Conservation (phyloP, 2,888 invertebrate genomes). For the Alloscopus bannaensis region DNA sequence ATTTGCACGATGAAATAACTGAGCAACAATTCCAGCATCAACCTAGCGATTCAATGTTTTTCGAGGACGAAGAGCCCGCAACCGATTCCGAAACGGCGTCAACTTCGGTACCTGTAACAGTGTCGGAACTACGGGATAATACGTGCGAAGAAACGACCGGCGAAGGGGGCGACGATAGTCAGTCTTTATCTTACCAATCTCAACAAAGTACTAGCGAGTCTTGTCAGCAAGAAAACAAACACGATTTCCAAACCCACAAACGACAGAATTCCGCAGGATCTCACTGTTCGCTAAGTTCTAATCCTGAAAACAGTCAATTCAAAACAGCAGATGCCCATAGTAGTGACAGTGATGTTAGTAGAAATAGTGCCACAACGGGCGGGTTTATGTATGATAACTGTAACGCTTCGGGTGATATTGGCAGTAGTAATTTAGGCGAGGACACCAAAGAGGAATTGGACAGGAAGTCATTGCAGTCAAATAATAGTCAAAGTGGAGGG, state of each 20-base stretch:
- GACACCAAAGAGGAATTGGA: conserved; percentile 25
- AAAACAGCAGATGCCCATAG: conserved; percentile 59
- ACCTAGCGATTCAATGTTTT: neutral
- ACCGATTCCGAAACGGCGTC: conserved; percentile 26
- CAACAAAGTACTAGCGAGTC: neutral
- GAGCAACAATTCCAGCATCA: conserved; percentile 10
- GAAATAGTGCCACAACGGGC: conserved; percentile 47
- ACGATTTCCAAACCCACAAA: conserved; percentile 40
- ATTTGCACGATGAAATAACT: conserved; percentile 5
- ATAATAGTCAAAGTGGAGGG: conserved; percentile 55
- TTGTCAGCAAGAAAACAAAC: neutral
- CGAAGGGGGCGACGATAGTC: neutral
- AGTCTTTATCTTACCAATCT: neutral
- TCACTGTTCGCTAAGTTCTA: conserved; percentile 54
- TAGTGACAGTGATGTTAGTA: conserved; percentile 59
- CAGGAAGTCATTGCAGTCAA: conserved; percentile 41
- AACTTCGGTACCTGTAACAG: conserved; percentile 29
- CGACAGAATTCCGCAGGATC: conserved; percentile 58
- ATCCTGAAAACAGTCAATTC: conserved; percentile 62
- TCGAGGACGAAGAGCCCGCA: conserved; percentile 25
- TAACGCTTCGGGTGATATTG: neutral
- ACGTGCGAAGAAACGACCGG: neutral
- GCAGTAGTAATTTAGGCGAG: too few relatives aligned
- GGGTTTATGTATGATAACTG: conserved; percentile 44
- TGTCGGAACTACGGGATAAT: conserved; percentile 6